phyloP scores from a whole-genome alignment of 2,888 invertebrate species.

The Melanargia galathea region DNA sequence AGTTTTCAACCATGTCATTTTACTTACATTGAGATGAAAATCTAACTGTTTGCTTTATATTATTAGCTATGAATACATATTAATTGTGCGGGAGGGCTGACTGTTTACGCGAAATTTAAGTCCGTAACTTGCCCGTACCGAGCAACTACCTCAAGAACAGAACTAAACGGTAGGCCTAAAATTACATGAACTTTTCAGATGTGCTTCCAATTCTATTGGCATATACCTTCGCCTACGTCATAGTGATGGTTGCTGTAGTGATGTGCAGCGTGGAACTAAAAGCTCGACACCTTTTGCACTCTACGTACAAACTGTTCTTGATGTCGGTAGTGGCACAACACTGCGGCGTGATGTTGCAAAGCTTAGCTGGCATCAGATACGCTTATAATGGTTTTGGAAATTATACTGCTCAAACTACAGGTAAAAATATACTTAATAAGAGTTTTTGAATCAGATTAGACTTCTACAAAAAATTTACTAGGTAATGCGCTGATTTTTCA shows the following conservation, averaged over 20 bases:
- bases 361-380: conserved; percentile 88
- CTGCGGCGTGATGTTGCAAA: conserved; percentile 85
- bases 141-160: too few species aligned
- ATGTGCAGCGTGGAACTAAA: conserved; percentile 89
- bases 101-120: too few species aligned
- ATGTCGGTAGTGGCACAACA: conserved; percentile 87
- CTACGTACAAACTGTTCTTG: conserved; percentile 93
- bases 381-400: conserved; percentile 88
- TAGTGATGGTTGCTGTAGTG: conserved; percentile 87
- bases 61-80: too few species aligned
- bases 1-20: too few species aligned
- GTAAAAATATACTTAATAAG: conserved; percentile 57
- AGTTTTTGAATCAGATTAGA: background rate
- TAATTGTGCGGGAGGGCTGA: too few species aligned
- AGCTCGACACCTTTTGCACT: conserved; percentile 90
- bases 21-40: too few species aligned
- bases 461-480: too few species aligned
- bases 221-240: conserved; percentile 87
- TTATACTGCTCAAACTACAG: conserved; percentile 69
- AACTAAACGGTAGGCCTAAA: too few species aligned
- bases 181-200: conserved; percentile 81
- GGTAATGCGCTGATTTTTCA: too few species aligned
- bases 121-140: too few species aligned
- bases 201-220: conserved; percentile 91
- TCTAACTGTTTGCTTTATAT: too few species aligned